Evolutionary conservation across 2,113 vertebrate species (phyloP), one percentile per base, ranked within the genome.

Genomic region (Gallinago paraguaiae): DNA sequence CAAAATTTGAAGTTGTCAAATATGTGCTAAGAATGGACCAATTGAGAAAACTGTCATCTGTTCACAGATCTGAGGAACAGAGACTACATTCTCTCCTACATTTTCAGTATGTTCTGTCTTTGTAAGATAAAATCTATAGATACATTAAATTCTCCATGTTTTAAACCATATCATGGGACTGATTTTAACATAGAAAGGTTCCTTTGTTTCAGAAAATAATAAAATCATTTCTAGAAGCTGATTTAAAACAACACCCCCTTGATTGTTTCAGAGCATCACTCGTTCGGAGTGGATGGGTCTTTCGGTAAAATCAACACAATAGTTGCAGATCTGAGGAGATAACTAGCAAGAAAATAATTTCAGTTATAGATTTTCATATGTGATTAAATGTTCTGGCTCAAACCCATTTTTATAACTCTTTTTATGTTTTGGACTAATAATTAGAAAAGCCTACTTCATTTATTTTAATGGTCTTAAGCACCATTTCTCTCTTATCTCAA

Each of bases 1-100:
- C 68, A 82, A 74, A 90, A 88, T 74, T 83, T 53, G 61, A 96
- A 92, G 82, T 93, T 95, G 95, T 92, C 92, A 90, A 94, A 95
- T 92, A 91, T 65, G 94, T 96, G 80, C 93, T 94, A 95, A 97
- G 96, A 96, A 94, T 76, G 92, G 81, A 76, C 91, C 84, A 60
- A 93, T 83, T 93, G 80, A 86, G 90, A 90, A 96, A 94, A 71
- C 86, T 90, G 80, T 95, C 93, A 93, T 93, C 95, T 96, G 92
- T 81, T 96, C 95, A 19, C 77, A 74, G 92, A 83, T 79, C 65
- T 2, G 69, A 75, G 77, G 60, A 94, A 79, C 70, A 92, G 74
- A 72, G 74, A 30, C 22, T 92, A 25, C 68, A 23, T 92, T 92
- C 80, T 84, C 88, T 92, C 86, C 80, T 88, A 72, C 70, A 53